Evolutionary conservation across 2,797 vertebrate genomes (phyloP), one percentile per base, ranked within the genome.

Genomic region (Parauchenoglanis ngamensis): DNA sequence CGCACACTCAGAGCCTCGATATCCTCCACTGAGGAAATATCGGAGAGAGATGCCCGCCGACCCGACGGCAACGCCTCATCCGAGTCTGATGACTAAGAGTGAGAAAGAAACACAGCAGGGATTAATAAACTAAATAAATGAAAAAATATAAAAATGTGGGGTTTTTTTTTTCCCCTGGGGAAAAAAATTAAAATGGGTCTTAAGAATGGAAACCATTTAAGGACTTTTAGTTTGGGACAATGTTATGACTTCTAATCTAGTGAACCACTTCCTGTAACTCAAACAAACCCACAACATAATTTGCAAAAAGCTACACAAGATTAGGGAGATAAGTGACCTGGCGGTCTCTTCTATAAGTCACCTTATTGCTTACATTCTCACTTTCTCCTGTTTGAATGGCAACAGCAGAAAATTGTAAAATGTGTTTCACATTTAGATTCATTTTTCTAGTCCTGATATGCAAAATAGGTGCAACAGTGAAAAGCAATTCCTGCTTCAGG

Each of bases 11-110:
- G 96, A 0, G 89, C 94, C 40, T 97, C 97, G 0, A 99, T 96
- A 92, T 98, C 98, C 0, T 96, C 96, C 7, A 93, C n/a, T 28
- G 94, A 90, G 0, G 88, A 94, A 70, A 99, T 94, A 90, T 99
- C 98, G 0, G 98, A 97, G 57, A 99, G 95, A 0, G 98, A 99
- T 0, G 97, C 98, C 90, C 97, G 92, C 61, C 97, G 96, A 0
- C 97, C 97, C 0, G 92, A 92, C 3, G 95, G 94, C 3, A 95
- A 93, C 52, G 92, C 93, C 72, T 97, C 97, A 90, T 98, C 98
- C 0, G 95, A 94, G 92, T 99, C 97, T 56, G 93, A 94, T 0
- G 94, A 96, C 97, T 98, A 70, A 73, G 17, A 28, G 56, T 44
- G 35, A 84, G 40, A 88, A n/a, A 17, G 49, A 54, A 72, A 81